phyloP scores from a whole-genome alignment of 2,797 vertebrate genomes.

The Delichon dasypus region DNA sequence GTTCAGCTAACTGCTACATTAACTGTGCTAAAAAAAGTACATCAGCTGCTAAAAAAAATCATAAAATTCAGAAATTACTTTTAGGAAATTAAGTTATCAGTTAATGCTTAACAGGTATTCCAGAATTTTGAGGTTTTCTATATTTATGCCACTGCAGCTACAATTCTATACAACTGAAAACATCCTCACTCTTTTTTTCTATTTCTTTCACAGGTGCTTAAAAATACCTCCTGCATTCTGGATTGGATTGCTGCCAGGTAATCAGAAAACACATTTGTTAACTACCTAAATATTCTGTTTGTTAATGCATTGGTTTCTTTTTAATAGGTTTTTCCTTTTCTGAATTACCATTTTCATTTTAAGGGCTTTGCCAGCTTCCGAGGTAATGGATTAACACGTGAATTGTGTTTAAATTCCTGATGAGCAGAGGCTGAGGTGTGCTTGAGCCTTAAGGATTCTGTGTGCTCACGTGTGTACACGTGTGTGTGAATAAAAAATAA shows the following conservation, averaged over 20 bases:
- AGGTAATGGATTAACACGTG: fast-evolving
- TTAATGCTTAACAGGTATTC: not conserved
- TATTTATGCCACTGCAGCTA: not conserved
- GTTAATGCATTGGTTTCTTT: not conserved
- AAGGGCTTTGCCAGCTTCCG: not conserved
- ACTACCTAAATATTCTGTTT: not conserved
- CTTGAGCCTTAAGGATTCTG: not conserved
- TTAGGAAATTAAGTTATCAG: not conserved
- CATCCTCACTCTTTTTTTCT: not conserved
- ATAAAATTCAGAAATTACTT: not conserved
- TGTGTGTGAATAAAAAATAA: not conserved
- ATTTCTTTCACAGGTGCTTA: not conserved
- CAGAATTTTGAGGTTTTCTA: not conserved
- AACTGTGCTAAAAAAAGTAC: not conserved
- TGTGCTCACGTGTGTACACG: not conserved
- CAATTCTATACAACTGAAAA: not conserved
- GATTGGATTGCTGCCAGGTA: not conserved
- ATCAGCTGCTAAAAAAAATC: not conserved
- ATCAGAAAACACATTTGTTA: not conserved
- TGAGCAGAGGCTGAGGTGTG: not conserved
- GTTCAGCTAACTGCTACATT: not conserved
- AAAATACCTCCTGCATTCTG: not conserved
- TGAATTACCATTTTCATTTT: not conserved
- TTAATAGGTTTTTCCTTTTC: not conserved
- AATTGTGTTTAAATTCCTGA: not conserved